Conservation (phyloP, 2,888 invertebrate genomes). For the Epinotia nisella region DNA sequence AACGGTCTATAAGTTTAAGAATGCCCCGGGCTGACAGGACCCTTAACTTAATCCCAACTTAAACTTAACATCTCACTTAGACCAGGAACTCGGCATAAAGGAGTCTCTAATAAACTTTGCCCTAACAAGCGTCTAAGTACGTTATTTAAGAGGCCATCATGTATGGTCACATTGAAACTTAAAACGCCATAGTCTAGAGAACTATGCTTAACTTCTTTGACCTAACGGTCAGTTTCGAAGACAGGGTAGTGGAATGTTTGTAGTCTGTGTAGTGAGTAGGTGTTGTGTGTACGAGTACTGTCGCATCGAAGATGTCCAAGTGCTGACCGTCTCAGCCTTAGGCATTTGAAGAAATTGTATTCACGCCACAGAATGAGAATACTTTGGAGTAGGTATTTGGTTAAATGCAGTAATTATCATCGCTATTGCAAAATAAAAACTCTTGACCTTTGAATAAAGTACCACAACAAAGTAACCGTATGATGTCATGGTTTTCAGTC, state of each 20-base stretch:
- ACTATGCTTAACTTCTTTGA: too few relatives aligned
- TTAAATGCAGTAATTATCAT: not conserved
- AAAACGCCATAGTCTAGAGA: slow-evolving; percentile 14
- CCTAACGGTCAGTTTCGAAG: slow-evolving; percentile 5
- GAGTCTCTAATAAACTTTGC: slow-evolving; percentile 63
- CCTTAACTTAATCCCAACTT: slow-evolving; percentile 58
- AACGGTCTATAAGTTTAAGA: slow-evolving; percentile 53
- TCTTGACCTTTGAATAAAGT: too few relatives aligned
- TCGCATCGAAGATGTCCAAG: slow-evolving; percentile 46
- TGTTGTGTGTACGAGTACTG: slow-evolving; percentile 32
- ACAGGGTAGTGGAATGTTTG: not conserved
- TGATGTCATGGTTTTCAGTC: too few relatives aligned
- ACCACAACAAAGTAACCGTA: too few relatives aligned
- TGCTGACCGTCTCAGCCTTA: slow-evolving; percentile 47
- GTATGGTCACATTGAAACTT: slow-evolving; percentile 36
- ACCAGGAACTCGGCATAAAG: slow-evolving; percentile 56
- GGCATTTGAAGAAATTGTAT: slow-evolving; percentile 46
- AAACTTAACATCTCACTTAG: slow-evolving; percentile 54
- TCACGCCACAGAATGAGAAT: slow-evolving; percentile 7
- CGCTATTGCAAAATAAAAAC: too few relatives aligned
- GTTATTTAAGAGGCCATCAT: slow-evolving; percentile 58
- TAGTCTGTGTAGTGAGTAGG: slow-evolving; percentile 21
- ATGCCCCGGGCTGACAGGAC: slow-evolving; percentile 54
- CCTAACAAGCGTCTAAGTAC: slow-evolving; percentile 60
- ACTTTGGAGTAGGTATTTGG: slow-evolving; percentile 7